phyloP scores from a whole-genome alignment of 2,113 vertebrate genomes.

The Cyanistes caeruleus region DNA sequence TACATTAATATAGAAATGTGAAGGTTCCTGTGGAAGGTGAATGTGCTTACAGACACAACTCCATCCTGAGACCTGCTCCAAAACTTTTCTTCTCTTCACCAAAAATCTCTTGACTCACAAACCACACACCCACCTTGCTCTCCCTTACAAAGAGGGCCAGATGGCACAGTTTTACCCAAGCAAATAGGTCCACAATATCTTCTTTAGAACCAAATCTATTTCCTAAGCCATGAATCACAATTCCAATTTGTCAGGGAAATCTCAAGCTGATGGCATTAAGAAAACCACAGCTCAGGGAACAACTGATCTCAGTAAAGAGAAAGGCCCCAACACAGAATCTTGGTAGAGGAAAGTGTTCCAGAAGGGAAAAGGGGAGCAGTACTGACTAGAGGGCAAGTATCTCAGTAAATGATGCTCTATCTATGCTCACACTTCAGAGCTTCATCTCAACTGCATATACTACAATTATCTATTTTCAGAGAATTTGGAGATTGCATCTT shows the following conservation, averaged over 20 bases:
- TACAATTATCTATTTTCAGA: neutral
- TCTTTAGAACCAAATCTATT: neutral
- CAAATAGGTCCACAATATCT: neutral
- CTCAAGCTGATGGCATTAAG: neutral
- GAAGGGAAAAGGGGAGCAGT: neutral
- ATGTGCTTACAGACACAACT: neutral
- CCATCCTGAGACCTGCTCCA: neutral
- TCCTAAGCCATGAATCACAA: neutral
- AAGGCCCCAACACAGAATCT: accelerated
- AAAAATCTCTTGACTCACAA: neutral
- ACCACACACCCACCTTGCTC: neutral
- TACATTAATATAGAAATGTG: neutral
- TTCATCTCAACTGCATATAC: neutral
- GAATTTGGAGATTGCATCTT: neutral
- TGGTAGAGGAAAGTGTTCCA: neutral
- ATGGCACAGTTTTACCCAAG: neutral
- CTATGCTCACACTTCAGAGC: neutral
- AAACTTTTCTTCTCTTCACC: neutral
- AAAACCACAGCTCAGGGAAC: neutral
- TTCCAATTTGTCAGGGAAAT: neutral
- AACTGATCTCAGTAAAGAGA: neutral
- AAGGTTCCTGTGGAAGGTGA: neutral
- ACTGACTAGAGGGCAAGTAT: neutral
- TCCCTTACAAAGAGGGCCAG: neutral
- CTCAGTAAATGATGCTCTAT: neutral